Percentiles rank a stretch among this genome's conserved stretches.
These are phyloP conservation scores for Geococcyx californianus DNA, from an alignment of 2,113 vertebrate species.

Conservation along the genomic window DNA sequence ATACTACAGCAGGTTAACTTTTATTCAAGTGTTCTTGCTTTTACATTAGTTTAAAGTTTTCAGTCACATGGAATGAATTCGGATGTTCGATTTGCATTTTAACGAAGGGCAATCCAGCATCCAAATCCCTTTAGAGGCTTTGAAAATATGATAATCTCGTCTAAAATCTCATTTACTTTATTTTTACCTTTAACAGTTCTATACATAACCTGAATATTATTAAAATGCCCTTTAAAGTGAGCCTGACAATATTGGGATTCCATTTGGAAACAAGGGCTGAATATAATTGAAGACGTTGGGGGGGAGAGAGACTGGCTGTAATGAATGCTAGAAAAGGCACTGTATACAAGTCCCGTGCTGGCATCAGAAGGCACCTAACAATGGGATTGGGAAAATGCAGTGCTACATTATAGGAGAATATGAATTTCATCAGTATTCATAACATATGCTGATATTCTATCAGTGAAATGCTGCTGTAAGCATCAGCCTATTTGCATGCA, in stretches of 20 bases:
- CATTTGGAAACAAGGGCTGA: background rate
- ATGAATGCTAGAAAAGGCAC: background rate
- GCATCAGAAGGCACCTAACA: background rate
- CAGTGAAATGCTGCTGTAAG: background rate
- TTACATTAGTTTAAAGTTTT: background rate
- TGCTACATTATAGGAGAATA: background rate
- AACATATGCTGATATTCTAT: constrained; percentile 19
- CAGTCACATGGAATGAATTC: background rate
- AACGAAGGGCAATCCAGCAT: background rate
- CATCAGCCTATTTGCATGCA: constrained; percentile 39
- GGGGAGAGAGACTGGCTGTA: background rate
- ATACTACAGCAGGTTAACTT: background rate
- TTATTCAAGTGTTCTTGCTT: background rate
- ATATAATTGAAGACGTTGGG: background rate
- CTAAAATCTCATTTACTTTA: constrained; percentile 23
- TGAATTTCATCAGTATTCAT: constrained; percentile 63
- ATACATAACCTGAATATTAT: background rate
- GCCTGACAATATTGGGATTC: constrained; percentile 8
- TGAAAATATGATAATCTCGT: constrained; percentile 1
- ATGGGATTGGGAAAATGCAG: background rate
- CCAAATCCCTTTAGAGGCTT: background rate
- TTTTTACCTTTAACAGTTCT: constrained; percentile 15
- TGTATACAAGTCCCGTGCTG: background rate
- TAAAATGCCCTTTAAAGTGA: constrained; percentile 37
- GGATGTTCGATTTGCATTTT: background rate